Conservation (phyloP, 2,113 vertebrate genomes). For the Megaleporinus macrocephalus region DNA sequence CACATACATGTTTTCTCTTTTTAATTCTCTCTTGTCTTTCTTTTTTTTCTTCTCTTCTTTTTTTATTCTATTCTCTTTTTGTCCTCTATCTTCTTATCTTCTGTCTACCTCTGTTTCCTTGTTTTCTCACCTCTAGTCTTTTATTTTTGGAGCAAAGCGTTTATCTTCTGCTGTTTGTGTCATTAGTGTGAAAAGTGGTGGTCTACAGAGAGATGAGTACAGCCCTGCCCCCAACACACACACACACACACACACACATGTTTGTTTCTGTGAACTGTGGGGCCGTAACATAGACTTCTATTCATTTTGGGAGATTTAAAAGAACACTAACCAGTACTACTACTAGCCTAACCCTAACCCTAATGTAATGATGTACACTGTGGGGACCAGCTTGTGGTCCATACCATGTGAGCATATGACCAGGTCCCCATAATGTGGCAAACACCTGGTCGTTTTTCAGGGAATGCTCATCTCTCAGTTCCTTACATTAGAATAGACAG, state of each 20-base stretch:
- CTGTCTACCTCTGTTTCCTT: not conserved
- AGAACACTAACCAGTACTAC: no score
- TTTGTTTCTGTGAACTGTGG: no score
- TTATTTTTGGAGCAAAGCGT: constrained; percentile 43
- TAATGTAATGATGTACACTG: no score
- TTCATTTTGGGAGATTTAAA: no score
- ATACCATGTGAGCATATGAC: no score
- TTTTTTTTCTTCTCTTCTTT: not conserved
- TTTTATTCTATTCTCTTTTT: not conserved
- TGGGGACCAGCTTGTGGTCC: no score
- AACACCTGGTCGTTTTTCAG: no score
- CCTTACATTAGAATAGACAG: not conserved
- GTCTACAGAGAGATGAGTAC: constrained; percentile 43
- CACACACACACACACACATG: constrained; percentile 29
- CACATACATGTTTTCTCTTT: no score
- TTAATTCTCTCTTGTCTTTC: not conserved
- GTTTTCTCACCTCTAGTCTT: not conserved
- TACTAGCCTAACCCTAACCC: no score
- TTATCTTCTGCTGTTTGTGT: constrained; percentile 52
- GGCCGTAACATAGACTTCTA: no score
- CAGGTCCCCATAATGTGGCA: no score
- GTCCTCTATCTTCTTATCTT: not conserved
- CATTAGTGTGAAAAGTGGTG: constrained; percentile 38
- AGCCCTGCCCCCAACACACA: not conserved
- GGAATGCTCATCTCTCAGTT: constrained; percentile 4